Evolutionary conservation across 2,888 invertebrate genomes (phyloP), one percentile per base, ranked within the genome.

Genomic region (Clostera curtula): DNA sequence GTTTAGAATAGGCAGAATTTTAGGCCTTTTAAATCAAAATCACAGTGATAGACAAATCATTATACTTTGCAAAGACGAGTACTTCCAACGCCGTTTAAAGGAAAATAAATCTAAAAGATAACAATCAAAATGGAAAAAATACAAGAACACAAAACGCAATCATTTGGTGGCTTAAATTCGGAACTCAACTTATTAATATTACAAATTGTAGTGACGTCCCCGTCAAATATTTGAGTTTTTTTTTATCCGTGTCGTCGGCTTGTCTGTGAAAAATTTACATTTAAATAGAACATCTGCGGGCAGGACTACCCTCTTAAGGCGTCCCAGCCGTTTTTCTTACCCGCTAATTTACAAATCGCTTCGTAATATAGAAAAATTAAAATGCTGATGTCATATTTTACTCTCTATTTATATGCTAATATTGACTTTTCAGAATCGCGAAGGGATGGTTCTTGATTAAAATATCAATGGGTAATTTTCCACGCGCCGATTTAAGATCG

Each of bases 311-410:
- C 82, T 75, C 79, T 73, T 57, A 70, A 76, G 72, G 65, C 62
- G 66, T 67, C 62, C 58, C 61, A 53, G 49, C 61, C 72, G 61
- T 75, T 80, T 79, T 82, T 79, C 82, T 83, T 77, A 74, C 70
- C 68, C 71, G 77, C 79, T 83, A 83, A 82, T 83, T 83, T 82
- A 79, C 76, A 82, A 82, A 83, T 82, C 80, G 76, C 61, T 71
- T 56, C 73, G 79, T 82, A 77, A 82, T 82, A 82, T 83, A 63
- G 72, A 65, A 75, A 80, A 80, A 82, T 83, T 83, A 79, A 80
- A 82, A 83, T 82, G 82, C 80, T 80, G 82, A 83, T 80, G 80
- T 79, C 80, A 80, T 80, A 80, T 79, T 80, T 77, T 72, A 71
- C 63, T 56, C 56, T 56, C 82, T 66, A 82, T 83, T 83, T 83